Base-by-base conservation (phyloP, 2,113 vertebrate species). In the Phaethon lepturus region DNA sequence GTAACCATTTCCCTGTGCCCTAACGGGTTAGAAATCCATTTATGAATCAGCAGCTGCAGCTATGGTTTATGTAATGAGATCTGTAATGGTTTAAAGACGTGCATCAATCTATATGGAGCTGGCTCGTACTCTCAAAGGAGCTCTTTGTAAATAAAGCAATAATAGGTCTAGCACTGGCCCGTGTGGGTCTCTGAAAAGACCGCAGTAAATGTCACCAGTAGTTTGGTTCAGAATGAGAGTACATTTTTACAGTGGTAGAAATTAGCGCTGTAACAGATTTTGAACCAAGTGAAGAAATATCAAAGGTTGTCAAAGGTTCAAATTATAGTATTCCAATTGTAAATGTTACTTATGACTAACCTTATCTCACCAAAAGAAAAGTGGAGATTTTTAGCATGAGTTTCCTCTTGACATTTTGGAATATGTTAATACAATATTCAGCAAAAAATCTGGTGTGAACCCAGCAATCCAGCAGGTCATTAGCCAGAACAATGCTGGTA, bases 161-260 rank as follows among this genome's bases (percentile, higher is more conserved):
- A 63, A 33, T 13, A 29, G 86, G 50, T 16, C 67, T 59, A 11
- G 81, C 52, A 2, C 20, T 17, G 60, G 44, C 49, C 15, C 45
- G 19, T 17, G 55, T 15, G 72, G 73, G 33, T n/a, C 77, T 59
- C 89, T 5, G 93, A 28, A 83, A 59, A 71, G 77, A 83, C 44
- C 29, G 4, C 79, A 52, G 68, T 67, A 96, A 90, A 95, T 93
- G 96, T 93, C 92, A 93, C 83, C 47, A 33, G 53, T 26, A 7
- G 12, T 17, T 35, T 13, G 68, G 31, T n/a, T 64, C 79, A 40
- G 33, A 55, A 31, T 8, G 82, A 72, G 69, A 23, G 31, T 7
- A 12, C 55, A 1, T 81, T 62, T 86, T 44, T 58, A n/a, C 76
- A 56, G 47, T 1, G 42, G 44, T 56, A 87, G 62, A 15, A 91